Evolutionary conservation across 2,113 vertebrate genomes (phyloP).

Genomic region (Mesembrinibis cayennensis): DNA sequence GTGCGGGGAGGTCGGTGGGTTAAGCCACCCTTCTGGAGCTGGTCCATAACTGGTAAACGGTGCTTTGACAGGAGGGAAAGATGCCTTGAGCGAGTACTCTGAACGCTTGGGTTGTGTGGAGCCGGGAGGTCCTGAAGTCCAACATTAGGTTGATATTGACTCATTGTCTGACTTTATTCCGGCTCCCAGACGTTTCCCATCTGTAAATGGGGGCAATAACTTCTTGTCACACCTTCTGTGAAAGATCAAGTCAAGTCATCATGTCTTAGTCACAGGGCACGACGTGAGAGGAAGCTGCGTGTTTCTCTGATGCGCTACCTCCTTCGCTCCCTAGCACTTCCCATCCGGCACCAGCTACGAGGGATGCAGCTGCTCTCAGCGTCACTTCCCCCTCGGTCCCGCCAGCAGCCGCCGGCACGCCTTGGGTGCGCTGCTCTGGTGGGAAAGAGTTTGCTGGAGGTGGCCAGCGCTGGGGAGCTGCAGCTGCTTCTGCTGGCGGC

Average conservation of each 20-base stretch:
- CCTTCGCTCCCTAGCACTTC: neutral
- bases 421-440: neutral
- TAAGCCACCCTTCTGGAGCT: neutral
- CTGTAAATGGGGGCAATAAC: neutral
- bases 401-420: fast-evolving
- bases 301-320: neutral
- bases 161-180: neutral
- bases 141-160: neutral
- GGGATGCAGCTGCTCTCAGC: neutral
- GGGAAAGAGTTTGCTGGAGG: neutral
- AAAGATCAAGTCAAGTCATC: neutral
- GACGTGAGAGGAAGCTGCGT: neutral
- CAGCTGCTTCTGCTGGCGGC: neutral
- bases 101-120: neutral
- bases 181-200: neutral
- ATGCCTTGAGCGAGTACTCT: neutral
- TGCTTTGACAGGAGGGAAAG: neutral
- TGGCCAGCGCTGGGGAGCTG: neutral
- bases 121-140: neutral
- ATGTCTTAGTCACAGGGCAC: neutral
- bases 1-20: neutral
- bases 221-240: neutral
- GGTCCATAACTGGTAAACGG: neutral
- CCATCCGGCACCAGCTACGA: neutral
- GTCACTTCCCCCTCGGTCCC: too few relatives aligned